A percentile compares a stretch with the other conserved stretches of the same genome.
Evolutionary conservation across 2,797 vertebrate species (phyloP).

Genomic region (Gymnodraco acuticeps): DNA sequence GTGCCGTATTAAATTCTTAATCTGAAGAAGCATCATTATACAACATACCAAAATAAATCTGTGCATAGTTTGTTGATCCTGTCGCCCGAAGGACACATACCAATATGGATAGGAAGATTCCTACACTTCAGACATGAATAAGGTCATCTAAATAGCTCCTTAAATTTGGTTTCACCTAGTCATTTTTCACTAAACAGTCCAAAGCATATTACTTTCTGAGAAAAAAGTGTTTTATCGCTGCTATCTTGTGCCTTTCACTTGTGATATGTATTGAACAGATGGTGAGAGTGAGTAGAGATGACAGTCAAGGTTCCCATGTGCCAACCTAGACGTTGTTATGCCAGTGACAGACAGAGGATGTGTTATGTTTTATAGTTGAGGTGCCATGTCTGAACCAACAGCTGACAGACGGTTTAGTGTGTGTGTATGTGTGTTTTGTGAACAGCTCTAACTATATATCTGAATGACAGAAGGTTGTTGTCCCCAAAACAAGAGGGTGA

Average conservation of each 20-base stretch:
- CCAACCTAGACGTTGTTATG: constrained; percentile 46
- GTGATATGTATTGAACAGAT: constrained; percentile 50
- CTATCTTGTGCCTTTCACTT: constrained; percentile 22
- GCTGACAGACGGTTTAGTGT: constrained; percentile 56
- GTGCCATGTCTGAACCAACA: constrained; percentile 57
- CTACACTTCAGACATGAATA: constrained; percentile 23
- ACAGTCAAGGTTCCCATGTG: constrained; percentile 49
- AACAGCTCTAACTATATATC: constrained; percentile 31
- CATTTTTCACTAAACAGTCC: background rate
- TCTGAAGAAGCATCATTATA: constrained; percentile 75
- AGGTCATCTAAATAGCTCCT: constrained; percentile 5
- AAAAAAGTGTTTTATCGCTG: background rate
- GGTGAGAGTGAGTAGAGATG: constrained; percentile 45
- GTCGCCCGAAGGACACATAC: constrained; percentile 67
- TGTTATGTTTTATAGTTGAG: constrained; percentile 53
- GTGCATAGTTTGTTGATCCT: constrained; percentile 60
- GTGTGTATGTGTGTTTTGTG: constrained; percentile 30
- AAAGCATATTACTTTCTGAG: constrained; percentile 15
- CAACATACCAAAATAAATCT: constrained; percentile 78
- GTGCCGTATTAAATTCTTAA: constrained; percentile 75
- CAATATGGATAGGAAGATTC: constrained; percentile 32
- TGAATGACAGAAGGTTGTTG: constrained; percentile 29
- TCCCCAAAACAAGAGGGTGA: constrained; percentile 26
- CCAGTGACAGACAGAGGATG: constrained; percentile 49
- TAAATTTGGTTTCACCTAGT: background rate